Conservation (phyloP, 2,888 invertebrate species). For the Drosophila tanythrix region DNA sequence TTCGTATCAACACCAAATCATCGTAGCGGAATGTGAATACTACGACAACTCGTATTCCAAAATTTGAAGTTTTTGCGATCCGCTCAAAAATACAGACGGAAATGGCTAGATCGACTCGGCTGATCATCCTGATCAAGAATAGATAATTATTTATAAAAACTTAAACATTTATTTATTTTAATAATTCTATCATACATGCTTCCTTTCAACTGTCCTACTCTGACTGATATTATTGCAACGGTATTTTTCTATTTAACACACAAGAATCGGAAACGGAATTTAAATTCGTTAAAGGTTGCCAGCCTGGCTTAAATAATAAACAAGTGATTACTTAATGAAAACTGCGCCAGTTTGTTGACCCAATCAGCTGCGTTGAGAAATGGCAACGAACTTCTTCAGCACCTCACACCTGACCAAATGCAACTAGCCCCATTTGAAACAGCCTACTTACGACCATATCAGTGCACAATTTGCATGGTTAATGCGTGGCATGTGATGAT, state of each 20-base stretch:
- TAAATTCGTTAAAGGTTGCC: neutral
- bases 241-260: neutral
- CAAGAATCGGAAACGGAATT: neutral
- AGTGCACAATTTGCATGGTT: constrained; percentile 66
- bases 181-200: neutral
- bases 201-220: neutral
- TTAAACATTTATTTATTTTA: neutral
- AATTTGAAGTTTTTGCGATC: neutral
- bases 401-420: constrained; percentile 25
- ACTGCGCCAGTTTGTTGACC: constrained; percentile 61
- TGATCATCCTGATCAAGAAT: neutral
- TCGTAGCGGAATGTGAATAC: neutral
- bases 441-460: constrained; percentile 44
- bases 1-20: neutral
- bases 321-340: constrained; percentile 44
- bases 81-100: neutral
- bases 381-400: constrained; percentile 44
- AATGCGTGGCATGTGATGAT: constrained; percentile 49
- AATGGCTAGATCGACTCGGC: neutral
- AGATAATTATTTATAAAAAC: neutral
- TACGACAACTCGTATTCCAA: constrained; percentile 11
- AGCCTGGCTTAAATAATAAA: constrained; percentile 53
- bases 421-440: constrained; percentile 1
- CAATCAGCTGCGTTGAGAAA: constrained; percentile 64
- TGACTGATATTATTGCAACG: neutral